Evolutionary conservation across 2,888 invertebrate species (phyloP), one percentile per base, ranked within the genome.

Genomic region (Clitarchus hookeri): DNA sequence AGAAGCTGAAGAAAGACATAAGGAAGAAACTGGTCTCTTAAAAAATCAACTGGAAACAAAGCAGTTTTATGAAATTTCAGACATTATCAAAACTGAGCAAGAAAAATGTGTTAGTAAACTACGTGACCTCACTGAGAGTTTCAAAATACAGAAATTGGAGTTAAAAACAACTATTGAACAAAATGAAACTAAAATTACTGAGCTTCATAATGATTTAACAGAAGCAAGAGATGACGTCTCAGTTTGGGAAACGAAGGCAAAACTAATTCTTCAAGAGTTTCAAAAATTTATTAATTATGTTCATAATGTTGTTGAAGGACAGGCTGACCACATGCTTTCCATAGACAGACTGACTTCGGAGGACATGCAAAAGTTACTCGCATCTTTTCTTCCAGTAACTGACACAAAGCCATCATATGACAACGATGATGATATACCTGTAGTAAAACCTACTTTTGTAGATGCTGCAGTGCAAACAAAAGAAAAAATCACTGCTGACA

Each of bases 261-360:
- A 89, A 65, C 90, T 91, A 85, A 90, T 92, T 65, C 89, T 91
- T n/a, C 89, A 89, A 26, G 91, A 93, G 87, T 93, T 92, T 89
- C 92, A 92, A 88, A 93, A 92, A 88, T 93, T 93, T 88, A 92
- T 93, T 65, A 91, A 92, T 89, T 92, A 91, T 87, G 91, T 92
- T 9, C 90, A 93, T 77, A 89, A 90, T 78, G 90, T 92, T 0
- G 88, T 91, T 6, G 93, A 93, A 2, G 92, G 92, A 0, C 93
- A 93, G 89, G 92, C 92, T 0, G 92, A 93, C 88, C 93, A 92
- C 89, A 89, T 93, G 80, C 88, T 93, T 90, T 90, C 86, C 87
- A 91, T 6, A 90, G 91, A 86, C 91, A 92, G 54, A 65, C 84
- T 87, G 87, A 89, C 91, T 89, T 89, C 91, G 90, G 88, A 90